A percentile compares a stretch with the other conserved stretches of the same genome.
phyloP scores from a whole-genome alignment of 2,888 invertebrate genomes.

The Pedicia rivosa region DNA sequence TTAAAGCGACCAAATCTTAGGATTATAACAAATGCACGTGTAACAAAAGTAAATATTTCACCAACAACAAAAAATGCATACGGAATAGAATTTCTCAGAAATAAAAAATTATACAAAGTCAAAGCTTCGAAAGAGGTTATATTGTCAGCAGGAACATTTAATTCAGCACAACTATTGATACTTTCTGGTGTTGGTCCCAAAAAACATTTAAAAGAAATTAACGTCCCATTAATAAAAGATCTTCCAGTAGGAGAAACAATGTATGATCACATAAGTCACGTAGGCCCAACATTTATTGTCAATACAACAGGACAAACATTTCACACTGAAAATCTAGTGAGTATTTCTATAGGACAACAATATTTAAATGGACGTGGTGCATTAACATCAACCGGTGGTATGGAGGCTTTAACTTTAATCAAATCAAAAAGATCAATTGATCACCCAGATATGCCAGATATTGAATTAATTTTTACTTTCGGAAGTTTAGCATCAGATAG shows the following conservation, averaged over 20 bases:
- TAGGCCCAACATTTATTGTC: slow-evolving; percentile 29
- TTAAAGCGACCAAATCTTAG: slow-evolving; percentile 37
- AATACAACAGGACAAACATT: slow-evolving; percentile 22
- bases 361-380: slow-evolving; percentile 29
- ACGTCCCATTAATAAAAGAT: slow-evolving; percentile 39
- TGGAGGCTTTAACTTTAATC: slow-evolving; percentile 48
- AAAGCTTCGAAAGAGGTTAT: slow-evolving; percentile 58
- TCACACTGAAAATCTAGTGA: slow-evolving; percentile 4
- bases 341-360: slow-evolving; percentile 6
- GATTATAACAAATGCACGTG: slow-evolving; percentile 41
- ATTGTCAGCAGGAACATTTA: slow-evolving; percentile 64
- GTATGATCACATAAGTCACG: slow-evolving; percentile 41
- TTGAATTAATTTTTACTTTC: slow-evolving; percentile 45
- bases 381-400: slow-evolving; percentile 41
- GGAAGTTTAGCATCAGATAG: slow-evolving; percentile 46
- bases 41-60: slow-evolving; percentile 44
- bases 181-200: slow-evolving; percentile 49
- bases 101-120: slow-evolving; percentile 30
- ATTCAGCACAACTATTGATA: slow-evolving; percentile 72
- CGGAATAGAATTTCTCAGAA: slow-evolving; percentile 44
- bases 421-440: slow-evolving; percentile 39
- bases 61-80: slow-evolving; percentile 38
- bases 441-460: slow-evolving; percentile 44
- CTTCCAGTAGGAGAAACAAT: slow-evolving; percentile 45
- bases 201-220: slow-evolving; percentile 30